Conservation (phyloP, 1,140 invertebrate genomes). For the Eumaeus atala region DNA sequence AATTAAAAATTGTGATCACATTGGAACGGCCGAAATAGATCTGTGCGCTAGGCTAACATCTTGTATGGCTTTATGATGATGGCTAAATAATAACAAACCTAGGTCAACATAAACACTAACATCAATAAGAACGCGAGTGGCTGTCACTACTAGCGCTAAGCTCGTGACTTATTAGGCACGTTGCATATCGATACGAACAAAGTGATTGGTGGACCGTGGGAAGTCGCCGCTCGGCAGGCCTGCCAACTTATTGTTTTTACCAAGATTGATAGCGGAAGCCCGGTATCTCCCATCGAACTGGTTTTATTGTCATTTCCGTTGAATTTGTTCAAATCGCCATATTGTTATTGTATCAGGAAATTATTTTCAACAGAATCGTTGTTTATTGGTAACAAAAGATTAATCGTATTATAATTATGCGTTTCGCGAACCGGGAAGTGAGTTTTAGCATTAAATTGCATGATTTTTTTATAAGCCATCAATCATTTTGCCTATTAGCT, state of each 20-base stretch:
- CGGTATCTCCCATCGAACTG: slow-evolving; percentile 39
- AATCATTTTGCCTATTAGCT: slow-evolving; percentile 57
- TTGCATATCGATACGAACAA: not conserved
- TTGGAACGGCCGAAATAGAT: too few relatives aligned
- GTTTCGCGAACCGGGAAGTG: slow-evolving; percentile 2
- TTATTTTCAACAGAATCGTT: slow-evolving; percentile 18
- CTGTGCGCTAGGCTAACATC: too few relatives aligned
- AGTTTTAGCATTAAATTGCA: slow-evolving; percentile 11
- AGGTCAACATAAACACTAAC: too few relatives aligned
- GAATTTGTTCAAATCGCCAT: slow-evolving; percentile 34
- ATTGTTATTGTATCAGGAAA: slow-evolving; percentile 21
- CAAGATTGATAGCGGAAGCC: slow-evolving; percentile 60
- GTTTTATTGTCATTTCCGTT: slow-evolving; percentile 58
- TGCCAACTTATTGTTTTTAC: slow-evolving; percentile 44
- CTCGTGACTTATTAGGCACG: slow-evolving; percentile 23
- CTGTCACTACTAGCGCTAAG: not conserved
- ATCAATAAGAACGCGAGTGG: slow-evolving; percentile 4
- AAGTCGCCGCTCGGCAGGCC: slow-evolving; percentile 25
- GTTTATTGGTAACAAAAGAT: slow-evolving; percentile 26
- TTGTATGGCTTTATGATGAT: too few relatives aligned
- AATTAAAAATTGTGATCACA: too few relatives aligned
- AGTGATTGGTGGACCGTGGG: slow-evolving; percentile 27
- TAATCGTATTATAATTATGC: slow-evolving; percentile 51
- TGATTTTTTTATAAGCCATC: slow-evolving; percentile 27
- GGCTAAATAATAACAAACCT: too few relatives aligned